Evolutionary conservation across 23 tunicate species (phyloP), one percentile per base, ranked within the genome.

Genomic region (Clavelina lepadiformis): DNA sequence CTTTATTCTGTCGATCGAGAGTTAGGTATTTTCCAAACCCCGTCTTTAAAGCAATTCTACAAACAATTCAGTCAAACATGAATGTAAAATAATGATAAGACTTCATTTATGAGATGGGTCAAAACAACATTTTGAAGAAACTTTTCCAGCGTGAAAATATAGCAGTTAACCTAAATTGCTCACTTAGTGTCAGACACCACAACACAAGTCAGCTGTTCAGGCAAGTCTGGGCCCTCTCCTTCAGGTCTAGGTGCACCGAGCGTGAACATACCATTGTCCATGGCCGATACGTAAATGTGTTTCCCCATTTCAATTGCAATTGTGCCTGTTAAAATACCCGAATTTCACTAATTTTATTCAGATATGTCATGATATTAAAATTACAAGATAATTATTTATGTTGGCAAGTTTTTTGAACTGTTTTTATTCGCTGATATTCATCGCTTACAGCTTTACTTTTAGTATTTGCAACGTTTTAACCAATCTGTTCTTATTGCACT

Each of bases 241-340:
- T 93, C 84, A 20, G 71, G 71, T 44, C 93, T 68, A 25, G 87
- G 98, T 13, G 82, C 92, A 18, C 98, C 98, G 25, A 93, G 33
- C 18, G 88, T 84, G 30, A 93, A 85, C 80, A 68, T 64, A 5
- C 98, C 98, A 63, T 85, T 93, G 75, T 93, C 98, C 94, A 93
- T 78, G 33, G 98, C 92, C 20, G 71, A 58, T 2, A 93, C 71
- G 46, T 93, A 93, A 18, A 69, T 72, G n/a, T 96, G 82, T 15
- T 85, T 79, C 24, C 98, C 98, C 79, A 93, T 87, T 65, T 93
- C 98, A 67, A 93, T 68, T 0, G 88, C 78, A 19, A 84, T 47
- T 8, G 67, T 56, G 2, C 94, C 94, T 70, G 61, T 19, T 15
- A 5, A 27, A 7, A 35, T 5, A 64, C n/a, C n/a, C n/a, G n/a